Evolutionary conservation across 2,113 vertebrate genomes (phyloP).

Genomic region (Pyrgilauda ruficollis): DNA sequence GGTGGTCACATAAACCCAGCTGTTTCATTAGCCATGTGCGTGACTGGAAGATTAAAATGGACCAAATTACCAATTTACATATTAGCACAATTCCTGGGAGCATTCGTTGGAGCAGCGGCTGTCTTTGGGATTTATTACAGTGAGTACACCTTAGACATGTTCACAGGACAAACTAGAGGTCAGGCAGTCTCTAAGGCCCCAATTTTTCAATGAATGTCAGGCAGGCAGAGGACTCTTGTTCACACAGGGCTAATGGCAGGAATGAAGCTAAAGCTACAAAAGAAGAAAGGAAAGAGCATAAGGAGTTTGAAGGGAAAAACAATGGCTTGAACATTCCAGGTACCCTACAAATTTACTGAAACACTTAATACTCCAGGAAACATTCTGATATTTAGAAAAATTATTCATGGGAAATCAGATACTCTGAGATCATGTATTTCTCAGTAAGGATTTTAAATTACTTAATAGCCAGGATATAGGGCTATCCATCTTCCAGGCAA

Average conservation of each 20-base stretch:
- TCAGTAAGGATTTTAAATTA: constrained; percentile 57
- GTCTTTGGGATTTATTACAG: constrained; percentile 90
- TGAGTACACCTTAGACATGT: constrained; percentile 67
- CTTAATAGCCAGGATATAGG: constrained; percentile 54
- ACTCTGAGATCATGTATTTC: constrained; percentile 54
- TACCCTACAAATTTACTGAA: constrained; percentile 8
- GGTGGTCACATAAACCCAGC: constrained; percentile 96
- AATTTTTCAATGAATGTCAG: not conserved
- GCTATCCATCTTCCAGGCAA: constrained; percentile 58
- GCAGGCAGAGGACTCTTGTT: not conserved
- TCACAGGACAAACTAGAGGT: constrained; percentile 25
- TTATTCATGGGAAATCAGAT: constrained; percentile 53
- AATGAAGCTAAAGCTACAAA: not conserved
- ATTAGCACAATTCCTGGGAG: constrained; percentile 87
- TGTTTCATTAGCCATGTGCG: constrained; percentile 90
- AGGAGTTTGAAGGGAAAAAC: not conserved
- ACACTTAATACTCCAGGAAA: constrained; percentile 22
- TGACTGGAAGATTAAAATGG: constrained; percentile 86
- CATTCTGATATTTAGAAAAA: constrained; percentile 44
- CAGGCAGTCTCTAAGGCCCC: constrained; percentile 21
- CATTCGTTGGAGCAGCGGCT: constrained; percentile 84
- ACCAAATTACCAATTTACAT: constrained; percentile 91
- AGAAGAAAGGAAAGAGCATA: not conserved
- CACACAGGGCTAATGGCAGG: not conserved
- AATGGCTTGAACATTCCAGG: not conserved